Evolutionary conservation across 2,888 invertebrate species (phyloP), one percentile per base, ranked within the genome.

Genomic region (Parnassius glacialis): DNA sequence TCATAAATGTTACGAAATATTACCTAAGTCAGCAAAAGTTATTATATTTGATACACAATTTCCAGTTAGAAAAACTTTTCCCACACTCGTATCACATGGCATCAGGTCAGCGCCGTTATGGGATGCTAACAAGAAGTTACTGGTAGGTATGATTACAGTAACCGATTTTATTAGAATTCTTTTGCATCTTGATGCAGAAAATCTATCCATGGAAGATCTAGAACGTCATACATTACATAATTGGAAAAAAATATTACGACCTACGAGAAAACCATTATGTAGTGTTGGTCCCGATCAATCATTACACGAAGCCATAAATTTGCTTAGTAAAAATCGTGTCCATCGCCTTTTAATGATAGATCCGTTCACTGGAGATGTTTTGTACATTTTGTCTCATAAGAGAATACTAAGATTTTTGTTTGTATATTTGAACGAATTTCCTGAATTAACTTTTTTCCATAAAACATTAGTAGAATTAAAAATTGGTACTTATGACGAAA

Each of bases 1-100:
- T 73, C 91, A 91, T 70, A 90, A 90, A 76, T 91, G 91, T 74
- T 87, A 91, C 67, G 91, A 91, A 80, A 90, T 91, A 59, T 77
- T 91, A 69, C 91, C 91, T 52, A 91, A 90, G 73, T 91, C 91
- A 65, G 91, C 91, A 59, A 91, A 91, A 82, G 87, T 91, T 48
- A 91, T 91, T 62, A 90, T 91, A 76, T 91, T 91, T 70, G 91
- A 91, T 74, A 91, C 91, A 44, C 87, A 90, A 70, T 91, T 91
- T 76, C 83, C 83, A 69, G 91, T 91, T 12, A 81, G 81, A 63
- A 91, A 91, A 81, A 89, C 91, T 5, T 91, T 91, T 80, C 88
- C 90, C 41, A 90, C 91, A 2, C 76, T 91, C 62, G 89, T 91
- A 67, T 91, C 90, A 42, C 90, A 91, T 65, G 91, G 91, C 54